These are phyloP conservation scores for Actinemys pallida DNA, from an alignment of 2,113 vertebrate genomes.

Conservation along the genomic window DNA sequence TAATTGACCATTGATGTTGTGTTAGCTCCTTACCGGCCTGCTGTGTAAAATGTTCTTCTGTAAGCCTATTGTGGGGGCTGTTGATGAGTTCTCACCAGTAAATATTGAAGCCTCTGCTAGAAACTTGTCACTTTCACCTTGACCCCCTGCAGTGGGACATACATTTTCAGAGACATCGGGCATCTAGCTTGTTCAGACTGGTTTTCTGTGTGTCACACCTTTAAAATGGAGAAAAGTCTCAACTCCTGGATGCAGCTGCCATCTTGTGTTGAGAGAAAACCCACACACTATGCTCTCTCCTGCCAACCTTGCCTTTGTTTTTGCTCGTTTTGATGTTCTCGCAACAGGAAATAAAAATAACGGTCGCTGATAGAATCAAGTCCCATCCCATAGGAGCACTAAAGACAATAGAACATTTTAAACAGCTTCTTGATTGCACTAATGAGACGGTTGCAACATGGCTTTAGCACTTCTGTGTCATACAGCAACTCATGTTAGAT, in stretches of 20 bases:
- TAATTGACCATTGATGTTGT: constrained; percentile 45
- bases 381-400: neutral
- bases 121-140: neutral
- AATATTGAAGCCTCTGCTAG: neutral
- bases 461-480: neutral
- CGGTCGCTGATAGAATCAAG: no score
- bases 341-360: neutral
- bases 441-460: neutral
- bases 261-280: neutral
- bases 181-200: neutral
- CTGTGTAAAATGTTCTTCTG: constrained; percentile 3
- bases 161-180: neutral
- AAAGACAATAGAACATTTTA: neutral
- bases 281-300: neutral
- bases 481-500: neutral
- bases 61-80: neutral
- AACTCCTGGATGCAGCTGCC: neutral
- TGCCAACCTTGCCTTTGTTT: neutral
- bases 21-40: constrained; percentile 38
- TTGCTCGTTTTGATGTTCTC: neutral
- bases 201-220: neutral
- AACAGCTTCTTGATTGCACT: neutral
- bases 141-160: neutral
- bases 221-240: neutral
- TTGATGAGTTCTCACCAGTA: neutral